Evolutionary conservation across 2,888 invertebrate genomes (phyloP).

Genomic region (Drosophila neutralis): DNA sequence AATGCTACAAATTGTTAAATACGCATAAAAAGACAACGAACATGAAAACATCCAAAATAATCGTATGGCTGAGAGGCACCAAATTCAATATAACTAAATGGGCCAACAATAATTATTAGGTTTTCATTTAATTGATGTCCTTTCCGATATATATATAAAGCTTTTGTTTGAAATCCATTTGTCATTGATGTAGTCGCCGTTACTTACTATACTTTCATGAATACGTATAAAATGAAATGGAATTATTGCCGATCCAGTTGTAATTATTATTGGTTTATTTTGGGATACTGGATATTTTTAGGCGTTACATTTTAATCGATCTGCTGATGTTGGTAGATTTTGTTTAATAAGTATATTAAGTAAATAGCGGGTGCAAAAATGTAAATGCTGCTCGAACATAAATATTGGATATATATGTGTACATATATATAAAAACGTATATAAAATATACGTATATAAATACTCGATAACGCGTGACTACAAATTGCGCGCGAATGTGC

Average conservation of each 20-base stretch:
- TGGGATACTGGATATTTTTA: neutral
- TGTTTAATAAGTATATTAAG: too few species aligned
- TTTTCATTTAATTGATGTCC: too few species aligned
- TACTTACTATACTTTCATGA: neutral
- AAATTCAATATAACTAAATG: neutral
- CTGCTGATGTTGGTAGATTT: neutral
- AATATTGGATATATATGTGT: neutral
- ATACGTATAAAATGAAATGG: neutral
- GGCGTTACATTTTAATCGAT: neutral
- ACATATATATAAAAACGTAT: neutral
- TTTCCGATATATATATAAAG: neutral
- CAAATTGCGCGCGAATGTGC: neutral
- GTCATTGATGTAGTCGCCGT: neutral
- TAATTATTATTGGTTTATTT: neutral
- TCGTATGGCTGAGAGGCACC: neutral
- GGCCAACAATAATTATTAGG: neutral
- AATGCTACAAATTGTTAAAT: constrained; percentile 38
- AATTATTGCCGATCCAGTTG: neutral
- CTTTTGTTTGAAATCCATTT: neutral
- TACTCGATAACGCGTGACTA: neutral
- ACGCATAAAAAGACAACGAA: constrained; percentile 54
- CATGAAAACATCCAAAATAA: constrained; percentile 1
- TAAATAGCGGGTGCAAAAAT: neutral
- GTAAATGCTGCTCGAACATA: neutral
- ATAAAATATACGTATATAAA: neutral